A percentile compares a stretch with the other conserved stretches of the same genome.
Evolutionary conservation across 1,140 invertebrate species (phyloP).

Genomic region (Condylostylus longicornis): DNA sequence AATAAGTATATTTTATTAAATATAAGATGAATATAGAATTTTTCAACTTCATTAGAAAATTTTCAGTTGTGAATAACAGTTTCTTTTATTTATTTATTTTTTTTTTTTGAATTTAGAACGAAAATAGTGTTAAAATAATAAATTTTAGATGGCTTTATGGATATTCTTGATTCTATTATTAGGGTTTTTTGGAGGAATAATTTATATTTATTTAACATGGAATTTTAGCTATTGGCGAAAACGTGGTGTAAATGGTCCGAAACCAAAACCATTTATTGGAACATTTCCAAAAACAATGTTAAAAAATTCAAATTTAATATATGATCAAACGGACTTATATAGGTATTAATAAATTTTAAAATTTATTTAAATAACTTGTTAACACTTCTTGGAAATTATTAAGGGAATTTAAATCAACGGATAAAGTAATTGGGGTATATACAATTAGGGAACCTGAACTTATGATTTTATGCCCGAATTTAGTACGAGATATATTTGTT

Average conservation of each 20-base stretch:
- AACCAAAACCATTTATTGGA: constrained; percentile 24
- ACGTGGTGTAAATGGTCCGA: constrained; percentile 21
- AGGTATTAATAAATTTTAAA: constrained; percentile 16
- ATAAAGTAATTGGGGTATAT: constrained; percentile 34
- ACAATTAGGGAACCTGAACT: constrained; percentile 31
- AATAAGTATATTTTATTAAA: no score
- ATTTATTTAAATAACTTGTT: no score
- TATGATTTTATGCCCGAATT: constrained; percentile 34
- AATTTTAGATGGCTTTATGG: no score
- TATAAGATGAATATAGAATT: no score
- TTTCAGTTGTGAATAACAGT: no score
- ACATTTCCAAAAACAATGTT: constrained; percentile 33
- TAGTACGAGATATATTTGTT: constrained; percentile 36
- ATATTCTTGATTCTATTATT: no score
- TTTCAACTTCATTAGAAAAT: no score
- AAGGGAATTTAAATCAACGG: no score
- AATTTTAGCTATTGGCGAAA: constrained; percentile 28
- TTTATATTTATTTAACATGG: constrained; percentile 30
- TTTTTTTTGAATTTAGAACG: no score
- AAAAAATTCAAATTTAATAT: constrained; percentile 16
- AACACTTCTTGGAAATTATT: no score
- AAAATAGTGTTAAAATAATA: no score
- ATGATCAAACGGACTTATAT: constrained; percentile 21
- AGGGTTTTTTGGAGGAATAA: constrained; percentile 2
- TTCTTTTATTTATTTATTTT: no score